Base-by-base conservation (phyloP, 2,113 vertebrate species). In the Dendrocopos noguchii region DNA sequence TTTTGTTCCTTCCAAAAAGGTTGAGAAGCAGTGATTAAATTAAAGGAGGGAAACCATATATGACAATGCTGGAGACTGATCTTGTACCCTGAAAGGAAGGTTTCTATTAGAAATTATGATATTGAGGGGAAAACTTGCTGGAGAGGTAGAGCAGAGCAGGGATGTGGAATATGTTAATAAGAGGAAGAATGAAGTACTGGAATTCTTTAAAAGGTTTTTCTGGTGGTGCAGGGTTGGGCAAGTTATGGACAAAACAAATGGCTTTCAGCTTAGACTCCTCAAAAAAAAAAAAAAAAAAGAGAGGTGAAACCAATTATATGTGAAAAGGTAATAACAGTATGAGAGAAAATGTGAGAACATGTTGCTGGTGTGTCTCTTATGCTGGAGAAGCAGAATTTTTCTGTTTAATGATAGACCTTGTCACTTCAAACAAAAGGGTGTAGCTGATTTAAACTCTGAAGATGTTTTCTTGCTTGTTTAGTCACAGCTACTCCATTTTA, bases 401-500 rank as follows among this genome's bases (percentile, higher is more conserved):
- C 80, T 81, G 28, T 64, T 61, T 93, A 86, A 93, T 95, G 77
- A 78, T 76, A 84, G 83, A 55, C 34, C 73, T 84, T 91, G 90
- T 91, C 80, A 70, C 88, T 82, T 95, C 74, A 94, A 88, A 93
- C 53, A 76, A 55, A 75, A 84, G 39, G 70, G 63, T 79, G 77
- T 44, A 66, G 91, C 70, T 6, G 5, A 56, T 76, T 75, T 34
- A 44, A 81, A 61, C 70, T 72, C 73, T 47, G 39, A 56, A 78
- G 73, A 39, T 74, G 34, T 68, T 88, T 88, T 85, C 52, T 63
- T 79, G 8, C 47, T 86, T 80, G 46, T 93, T 90, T 71, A 80
- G 85, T 83, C 39, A 39, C 39, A 39, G 39, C 80, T 79, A 46
- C 74, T 87, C 27, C 18, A 20, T 70, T 52, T 80, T 56, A 36